phyloP scores from a whole-genome alignment of 30 jellyfish, hydroid and myxozoan species.

The Sanderia malayensis region DNA sequence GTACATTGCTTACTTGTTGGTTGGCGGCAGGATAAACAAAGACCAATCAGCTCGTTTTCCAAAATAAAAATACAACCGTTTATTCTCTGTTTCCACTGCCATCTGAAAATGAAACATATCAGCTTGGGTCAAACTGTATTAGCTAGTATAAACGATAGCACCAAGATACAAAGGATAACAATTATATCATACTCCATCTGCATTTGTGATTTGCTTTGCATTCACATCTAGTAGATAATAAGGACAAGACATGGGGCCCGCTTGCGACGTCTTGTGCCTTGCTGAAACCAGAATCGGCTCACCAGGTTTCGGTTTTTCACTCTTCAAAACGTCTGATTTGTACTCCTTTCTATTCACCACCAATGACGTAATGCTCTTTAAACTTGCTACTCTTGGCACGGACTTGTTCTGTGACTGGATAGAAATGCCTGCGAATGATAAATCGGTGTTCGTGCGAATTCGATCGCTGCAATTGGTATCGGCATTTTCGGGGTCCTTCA shows the following conservation, averaged over 20 bases:
- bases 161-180: too few relatives aligned
- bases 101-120: too few relatives aligned
- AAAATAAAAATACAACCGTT: slow-evolving; percentile 22
- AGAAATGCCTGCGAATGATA: not conserved
- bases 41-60: slow-evolving; percentile 43
- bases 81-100: not conserved
- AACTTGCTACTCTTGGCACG: slow-evolving; percentile 18
- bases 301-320: slow-evolving; percentile 58
- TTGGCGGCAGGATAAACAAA: slow-evolving; percentile 35
- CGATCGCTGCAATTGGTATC: not conserved
- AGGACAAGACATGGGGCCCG: slow-evolving; percentile 33
- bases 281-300: slow-evolving; percentile 81
- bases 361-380: slow-evolving; percentile 27
- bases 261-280: slow-evolving; percentile 53
- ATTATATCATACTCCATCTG: not conserved
- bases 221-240: slow-evolving; percentile 18
- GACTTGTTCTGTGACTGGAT: slow-evolving; percentile 16
- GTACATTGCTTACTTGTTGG: slow-evolving; percentile 20
- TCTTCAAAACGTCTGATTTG: slow-evolving; percentile 16
- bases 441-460: not conserved
- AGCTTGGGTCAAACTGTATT: too few relatives aligned
- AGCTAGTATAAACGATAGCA: too few relatives aligned
- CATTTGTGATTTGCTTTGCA: not conserved
- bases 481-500: slow-evolving; percentile 40
- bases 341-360: slow-evolving; percentile 13